phyloP scores from a whole-genome alignment of 2,888 invertebrate genomes.

The Augiades crinisus region DNA sequence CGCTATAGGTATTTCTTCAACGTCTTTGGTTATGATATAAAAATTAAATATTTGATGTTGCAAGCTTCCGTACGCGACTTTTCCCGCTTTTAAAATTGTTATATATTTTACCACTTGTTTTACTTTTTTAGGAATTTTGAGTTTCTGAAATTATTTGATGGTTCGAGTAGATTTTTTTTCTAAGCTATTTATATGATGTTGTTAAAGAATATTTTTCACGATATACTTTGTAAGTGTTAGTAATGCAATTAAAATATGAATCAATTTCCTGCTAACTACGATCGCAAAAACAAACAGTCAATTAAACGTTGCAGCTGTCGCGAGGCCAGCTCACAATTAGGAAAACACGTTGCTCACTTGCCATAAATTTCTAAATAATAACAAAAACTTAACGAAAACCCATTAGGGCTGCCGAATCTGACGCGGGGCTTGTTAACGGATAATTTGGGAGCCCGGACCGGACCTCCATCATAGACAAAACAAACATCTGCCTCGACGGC shows the following conservation, averaged over 20 bases:
- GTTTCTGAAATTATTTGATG: too few species aligned
- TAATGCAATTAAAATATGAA: slow-evolving; percentile 30
- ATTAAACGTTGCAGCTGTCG: slow-evolving; percentile 71
- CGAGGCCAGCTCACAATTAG: slow-evolving; percentile 58
- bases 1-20: too few species aligned
- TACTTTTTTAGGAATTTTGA: too few species aligned
- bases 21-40: too few species aligned
- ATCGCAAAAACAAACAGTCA: slow-evolving; percentile 37
- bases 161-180: too few species aligned
- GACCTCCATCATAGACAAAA: slow-evolving; percentile 81
- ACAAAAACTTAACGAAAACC: slow-evolving; percentile 80
- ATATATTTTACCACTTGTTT: too few species aligned
- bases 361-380: slow-evolving; percentile 74
- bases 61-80: too few species aligned
- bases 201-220: too few species aligned
- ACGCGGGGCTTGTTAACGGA: slow-evolving; percentile 80
- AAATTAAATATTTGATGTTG: too few species aligned
- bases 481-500: slow-evolving; percentile 76
- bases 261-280: slow-evolving; percentile 3
- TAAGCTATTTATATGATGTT: too few species aligned
- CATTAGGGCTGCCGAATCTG: slow-evolving; percentile 81
- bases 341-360: slow-evolving; percentile 60
- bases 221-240: slow-evolving; percentile 66
- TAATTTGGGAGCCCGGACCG: slow-evolving; percentile 67
- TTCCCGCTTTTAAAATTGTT: too few species aligned